Evolutionary conservation across 2,888 invertebrate species (phyloP).

Genomic region (Apoda limacodes): DNA sequence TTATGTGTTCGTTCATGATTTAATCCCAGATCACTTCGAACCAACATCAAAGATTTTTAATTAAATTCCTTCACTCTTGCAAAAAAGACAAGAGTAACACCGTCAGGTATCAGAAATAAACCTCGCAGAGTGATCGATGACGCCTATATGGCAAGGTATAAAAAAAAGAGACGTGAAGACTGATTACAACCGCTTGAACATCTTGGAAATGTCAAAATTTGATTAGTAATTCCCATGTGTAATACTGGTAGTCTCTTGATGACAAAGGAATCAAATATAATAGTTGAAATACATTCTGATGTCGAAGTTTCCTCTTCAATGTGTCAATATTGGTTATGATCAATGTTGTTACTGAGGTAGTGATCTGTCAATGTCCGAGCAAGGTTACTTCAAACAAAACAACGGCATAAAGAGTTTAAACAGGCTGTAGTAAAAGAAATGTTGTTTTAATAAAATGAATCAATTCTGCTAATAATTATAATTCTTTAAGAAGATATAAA

Average conservation of each 20-base stretch:
- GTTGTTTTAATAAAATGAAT: conserved; percentile 12
- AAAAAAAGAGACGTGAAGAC: conserved; percentile 44
- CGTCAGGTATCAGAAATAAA: conserved; percentile 30
- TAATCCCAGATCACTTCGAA: conserved; percentile 16
- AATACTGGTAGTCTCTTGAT: conserved; percentile 56
- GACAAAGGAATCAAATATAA: conserved; percentile 26
- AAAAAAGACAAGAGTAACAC: conserved; percentile 34
- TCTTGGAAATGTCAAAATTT: conserved; percentile 59
- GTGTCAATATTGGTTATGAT: conserved; percentile 26
- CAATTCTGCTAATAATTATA: too few species aligned
- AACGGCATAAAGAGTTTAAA: conserved; percentile 33
- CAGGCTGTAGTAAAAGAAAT: too few species aligned
- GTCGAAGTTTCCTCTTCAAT: conserved; percentile 28
- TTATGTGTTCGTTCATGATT: conserved; percentile 11
- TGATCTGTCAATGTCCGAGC: conserved; percentile 51
- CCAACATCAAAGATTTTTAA: conserved; percentile 40
- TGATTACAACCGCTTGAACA: conserved; percentile 37
- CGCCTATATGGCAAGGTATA: conserved; percentile 35
- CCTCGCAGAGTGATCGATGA: conserved; percentile 51
- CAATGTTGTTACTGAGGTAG: conserved; percentile 24
- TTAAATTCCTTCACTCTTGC: conserved; percentile 39
- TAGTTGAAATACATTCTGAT: too few species aligned
- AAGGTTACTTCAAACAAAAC: conserved; percentile 42
- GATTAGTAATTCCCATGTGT: conserved; percentile 69
- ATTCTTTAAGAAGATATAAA: too few species aligned